Evolutionary conservation across 2,888 invertebrate genomes (phyloP).

Genomic region (Dasysyrphus tricinctus): DNA sequence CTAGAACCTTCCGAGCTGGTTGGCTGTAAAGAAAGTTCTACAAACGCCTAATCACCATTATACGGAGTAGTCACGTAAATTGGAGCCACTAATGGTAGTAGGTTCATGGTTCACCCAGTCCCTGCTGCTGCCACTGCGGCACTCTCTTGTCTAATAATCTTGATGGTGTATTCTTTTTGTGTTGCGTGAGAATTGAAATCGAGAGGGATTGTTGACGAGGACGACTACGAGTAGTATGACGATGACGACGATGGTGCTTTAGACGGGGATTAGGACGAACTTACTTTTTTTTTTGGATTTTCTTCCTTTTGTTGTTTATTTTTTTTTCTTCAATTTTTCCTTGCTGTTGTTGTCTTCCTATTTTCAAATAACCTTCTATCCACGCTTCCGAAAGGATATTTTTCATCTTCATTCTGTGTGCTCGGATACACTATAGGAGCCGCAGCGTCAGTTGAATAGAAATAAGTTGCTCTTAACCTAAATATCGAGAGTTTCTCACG

Average conservation of each 20-base stretch:
- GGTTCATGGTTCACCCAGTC: conserved; percentile 37
- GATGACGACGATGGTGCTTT: background rate
- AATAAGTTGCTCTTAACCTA: conserved; percentile 73
- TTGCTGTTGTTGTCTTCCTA: conserved; percentile 6
- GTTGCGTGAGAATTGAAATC: conserved; percentile 54
- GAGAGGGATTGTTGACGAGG: conserved; percentile 43
- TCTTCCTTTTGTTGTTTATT: background rate
- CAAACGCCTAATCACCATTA: conserved; percentile 65
- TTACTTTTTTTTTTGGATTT: background rate
- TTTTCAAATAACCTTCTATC: conserved; percentile 42
- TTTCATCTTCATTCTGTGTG: conserved; percentile 58
- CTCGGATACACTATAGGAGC: conserved; percentile 55
- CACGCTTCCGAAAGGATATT: conserved; percentile 31
- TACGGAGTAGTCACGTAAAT: conserved; percentile 69
- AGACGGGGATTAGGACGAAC: conserved; percentile 23
- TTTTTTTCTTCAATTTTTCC: conserved; percentile 13
- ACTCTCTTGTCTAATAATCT: conserved; percentile 31
- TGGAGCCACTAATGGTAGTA: conserved; percentile 65
- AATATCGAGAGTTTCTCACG: conserved; percentile 75
- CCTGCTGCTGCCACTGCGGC: conserved; percentile 1
- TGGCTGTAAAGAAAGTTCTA: conserved; percentile 38
- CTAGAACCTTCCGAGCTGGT: background rate
- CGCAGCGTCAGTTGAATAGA: conserved; percentile 61
- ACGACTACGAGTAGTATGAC: background rate
- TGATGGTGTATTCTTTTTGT: conserved; percentile 33